Conservation (phyloP, 2,797 vertebrate genomes). For the Staurois parvus region DNA sequence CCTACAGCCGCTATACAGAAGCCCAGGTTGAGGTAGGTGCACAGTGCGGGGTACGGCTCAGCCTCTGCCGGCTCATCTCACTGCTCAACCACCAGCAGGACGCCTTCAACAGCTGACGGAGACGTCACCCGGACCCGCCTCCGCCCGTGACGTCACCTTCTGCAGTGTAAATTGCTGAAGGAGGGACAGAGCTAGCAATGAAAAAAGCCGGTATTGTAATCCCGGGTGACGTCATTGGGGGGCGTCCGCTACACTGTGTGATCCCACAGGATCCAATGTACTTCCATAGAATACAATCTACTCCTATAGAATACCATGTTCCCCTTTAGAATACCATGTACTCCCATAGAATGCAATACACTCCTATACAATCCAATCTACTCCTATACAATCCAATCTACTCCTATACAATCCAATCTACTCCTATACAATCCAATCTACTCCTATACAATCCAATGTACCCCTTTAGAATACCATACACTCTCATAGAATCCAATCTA, state of each 20-base stretch:
- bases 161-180: conserved; percentile 23
- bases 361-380: no score
- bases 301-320: no score
- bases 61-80: conserved; percentile 55
- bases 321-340: no score
- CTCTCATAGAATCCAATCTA: no score
- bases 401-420: no score
- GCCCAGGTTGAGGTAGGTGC: conserved; percentile 56
- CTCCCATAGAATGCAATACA: no score
- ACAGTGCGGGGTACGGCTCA: conserved; percentile 41
- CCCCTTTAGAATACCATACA: no score
- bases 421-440: no score
- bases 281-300: no score
- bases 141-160: conserved; percentile 16
- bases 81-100: conserved; percentile 44
- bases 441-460: no score
- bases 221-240: conserved; percentile 45
- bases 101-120: conserved; percentile 51
- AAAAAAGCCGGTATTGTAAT: background rate
- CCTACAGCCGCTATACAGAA: conserved; percentile 40
- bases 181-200: background rate
- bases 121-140: conserved; percentile 45
- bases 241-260: background rate
- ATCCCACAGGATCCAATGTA: no score
- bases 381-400: no score